Evolutionary conservation across 2,113 vertebrate genomes (phyloP).

Genomic region (Channa maculata): DNA sequence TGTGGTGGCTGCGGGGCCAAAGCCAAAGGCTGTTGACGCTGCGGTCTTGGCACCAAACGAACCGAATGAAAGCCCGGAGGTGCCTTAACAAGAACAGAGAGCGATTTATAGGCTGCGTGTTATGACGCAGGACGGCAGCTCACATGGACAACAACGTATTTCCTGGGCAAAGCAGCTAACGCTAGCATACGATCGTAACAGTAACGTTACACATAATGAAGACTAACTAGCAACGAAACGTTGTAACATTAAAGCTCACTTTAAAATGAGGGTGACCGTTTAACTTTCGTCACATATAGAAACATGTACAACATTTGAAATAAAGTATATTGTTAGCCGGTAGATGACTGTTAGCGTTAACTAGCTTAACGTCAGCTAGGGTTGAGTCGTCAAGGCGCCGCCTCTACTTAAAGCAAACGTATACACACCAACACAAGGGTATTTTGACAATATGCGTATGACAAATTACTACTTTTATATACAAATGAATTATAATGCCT

Average conservation of each 20-base stretch:
- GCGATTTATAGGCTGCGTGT: conserved; percentile 27
- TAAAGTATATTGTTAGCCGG: no score
- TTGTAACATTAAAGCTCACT: background rate
- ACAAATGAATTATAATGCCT: conserved; percentile 24
- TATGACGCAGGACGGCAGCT: background rate
- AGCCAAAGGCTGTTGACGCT: conserved; percentile 82
- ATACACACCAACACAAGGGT: no score
- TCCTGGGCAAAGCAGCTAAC: background rate
- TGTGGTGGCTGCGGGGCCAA: conserved; percentile 76
- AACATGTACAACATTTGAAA: no score
- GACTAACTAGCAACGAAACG: background rate
- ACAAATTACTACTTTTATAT: no score
- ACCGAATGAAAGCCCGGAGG: conserved; percentile 84
- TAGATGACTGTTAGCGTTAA: no score
- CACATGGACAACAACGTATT: background rate
- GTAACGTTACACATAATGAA: background rate
- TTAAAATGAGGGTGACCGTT: background rate
- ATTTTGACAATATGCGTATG: background rate
- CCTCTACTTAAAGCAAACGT: background rate
- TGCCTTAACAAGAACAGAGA: conserved; percentile 72
- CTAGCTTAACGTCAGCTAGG: background rate
- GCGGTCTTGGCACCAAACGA: conserved; percentile 85
- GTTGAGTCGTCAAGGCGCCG: background rate
- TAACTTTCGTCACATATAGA: no score
- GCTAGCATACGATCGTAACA: no score